Conservation (phyloP, 2,888 invertebrate species). For the Lepidochitona cinerea region DNA sequence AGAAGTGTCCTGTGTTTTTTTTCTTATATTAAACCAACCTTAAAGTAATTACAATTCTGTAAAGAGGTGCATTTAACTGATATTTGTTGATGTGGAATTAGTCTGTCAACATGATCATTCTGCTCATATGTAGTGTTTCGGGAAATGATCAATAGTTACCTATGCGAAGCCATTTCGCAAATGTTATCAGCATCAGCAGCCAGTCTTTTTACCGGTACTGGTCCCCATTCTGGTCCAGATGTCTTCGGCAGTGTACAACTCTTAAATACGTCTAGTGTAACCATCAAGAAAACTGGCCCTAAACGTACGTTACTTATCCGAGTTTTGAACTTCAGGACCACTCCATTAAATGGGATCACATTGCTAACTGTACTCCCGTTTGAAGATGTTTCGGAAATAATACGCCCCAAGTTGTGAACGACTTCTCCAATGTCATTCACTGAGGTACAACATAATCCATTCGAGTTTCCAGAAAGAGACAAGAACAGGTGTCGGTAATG, state of each 20-base stretch:
- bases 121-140: no score
- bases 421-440: slow-evolving; percentile 55
- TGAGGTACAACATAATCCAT: neutral
- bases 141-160: slow-evolving; percentile 11
- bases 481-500: neutral
- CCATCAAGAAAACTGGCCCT: slow-evolving; percentile 35
- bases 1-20: no score
- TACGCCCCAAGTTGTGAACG: slow-evolving; percentile 51
- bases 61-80: no score
- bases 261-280: slow-evolving; percentile 60
- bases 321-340: neutral
- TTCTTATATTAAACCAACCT: no score
- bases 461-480: neutral
- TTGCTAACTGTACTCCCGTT: neutral
- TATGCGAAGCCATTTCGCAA: slow-evolving; percentile 49
- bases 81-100: no score
- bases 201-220: slow-evolving; percentile 39
- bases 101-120: no score
- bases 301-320: neutral
- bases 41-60: no score
- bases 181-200: slow-evolving; percentile 42
- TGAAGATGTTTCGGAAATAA: slow-evolving; percentile 28
- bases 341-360: neutral
- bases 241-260: slow-evolving; percentile 57
- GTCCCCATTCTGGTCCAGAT: slow-evolving; percentile 47